These are phyloP conservation scores for Drosophila quadrilineata DNA, from an alignment of 1,140 invertebrate species.

Conservation along the genomic window DNA sequence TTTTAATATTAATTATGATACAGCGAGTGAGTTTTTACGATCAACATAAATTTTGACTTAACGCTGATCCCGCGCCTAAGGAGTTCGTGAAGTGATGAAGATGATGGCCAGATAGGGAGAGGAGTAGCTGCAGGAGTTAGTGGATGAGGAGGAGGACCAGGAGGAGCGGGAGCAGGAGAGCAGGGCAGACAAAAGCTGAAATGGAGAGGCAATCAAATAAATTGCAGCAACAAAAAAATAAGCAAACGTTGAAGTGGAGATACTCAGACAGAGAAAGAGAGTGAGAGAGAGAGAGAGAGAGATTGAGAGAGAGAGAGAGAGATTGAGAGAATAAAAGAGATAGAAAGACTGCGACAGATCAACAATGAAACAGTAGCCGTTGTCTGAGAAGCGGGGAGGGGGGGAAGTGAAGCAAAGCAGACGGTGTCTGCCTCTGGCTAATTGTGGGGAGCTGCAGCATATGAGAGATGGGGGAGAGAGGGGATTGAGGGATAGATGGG, in stretches of 20 bases:
- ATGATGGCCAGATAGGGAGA: constrained; percentile 1
- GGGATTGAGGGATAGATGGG: not conserved
- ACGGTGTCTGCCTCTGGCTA: constrained; percentile 8
- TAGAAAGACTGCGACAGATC: constrained; percentile 8
- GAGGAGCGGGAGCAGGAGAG: too few relatives aligned
- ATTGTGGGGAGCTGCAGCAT: constrained; percentile 9
- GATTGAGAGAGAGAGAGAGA: too few relatives aligned
- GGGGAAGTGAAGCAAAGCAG: constrained; percentile 6
- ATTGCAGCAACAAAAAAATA: constrained; percentile 45
- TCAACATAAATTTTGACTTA: constrained; percentile 73
- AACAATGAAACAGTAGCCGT: constrained; percentile 28
- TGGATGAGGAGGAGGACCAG: too few relatives aligned
- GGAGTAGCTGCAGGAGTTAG: too few relatives aligned
- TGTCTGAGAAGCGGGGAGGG: too few relatives aligned
- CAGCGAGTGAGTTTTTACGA: constrained; percentile 70
- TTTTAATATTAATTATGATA: constrained; percentile 75
- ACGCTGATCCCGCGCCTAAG: constrained; percentile 35
- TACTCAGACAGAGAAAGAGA: not conserved
- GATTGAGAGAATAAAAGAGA: too few relatives aligned
- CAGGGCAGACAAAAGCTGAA: constrained; percentile 7
- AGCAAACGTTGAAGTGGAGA: constrained; percentile 31
- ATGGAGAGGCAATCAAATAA: constrained; percentile 76
- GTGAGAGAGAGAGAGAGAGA: too few relatives aligned
- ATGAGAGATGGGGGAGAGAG: not conserved
- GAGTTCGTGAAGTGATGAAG: constrained; percentile 38